Evolutionary conservation across 2,888 invertebrate genomes (phyloP), one percentile per base, ranked within the genome.

Genomic region (Antitype chi): DNA sequence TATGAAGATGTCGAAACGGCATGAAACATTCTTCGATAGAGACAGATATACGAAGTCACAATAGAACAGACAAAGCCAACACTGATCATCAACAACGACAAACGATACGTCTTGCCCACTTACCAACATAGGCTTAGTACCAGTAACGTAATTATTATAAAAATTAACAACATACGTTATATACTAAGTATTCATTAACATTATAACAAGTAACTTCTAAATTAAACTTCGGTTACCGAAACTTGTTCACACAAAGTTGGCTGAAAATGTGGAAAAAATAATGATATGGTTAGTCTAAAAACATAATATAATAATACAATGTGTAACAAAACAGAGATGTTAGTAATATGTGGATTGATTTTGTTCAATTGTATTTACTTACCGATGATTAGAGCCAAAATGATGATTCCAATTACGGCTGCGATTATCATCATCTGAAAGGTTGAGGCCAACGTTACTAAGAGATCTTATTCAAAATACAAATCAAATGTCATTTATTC

Each of bases 361-460:
- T 66, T 8, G 4, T 63, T 59, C 23, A 68, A 28, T 43, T 62
- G 11, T 53, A 13, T 59, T 71, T 76, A 94, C 98, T 98, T 97
- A 99, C 99, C 98, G 94, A 99, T 98, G 94, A 99, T 98, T 93
- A 99, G 98, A 92, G 98, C 98, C 94, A 99, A 96, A 93, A 98
- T 98, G 90, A 98, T 97, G 91, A 98, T 97, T 84, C 98, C 98
- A 94, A 99, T 98, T 71, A 98, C 98, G 85, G 98, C 99, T 95
- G 99, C 98, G 89, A 99, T 98, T 90, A 99, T 98, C 98, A 99
- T 99, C 99, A 99, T 99, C 98, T 98, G 95, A 23, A 96, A 97
- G 84, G 17, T 62, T 68, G 59, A 76, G 23, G 6, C 55, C 0
- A 59, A 53, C 1, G 17, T 83, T 69, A 84, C 4, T 57, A 43